Conservation (phyloP, 2,113 vertebrate species). For the Alligator sinensis region DNA sequence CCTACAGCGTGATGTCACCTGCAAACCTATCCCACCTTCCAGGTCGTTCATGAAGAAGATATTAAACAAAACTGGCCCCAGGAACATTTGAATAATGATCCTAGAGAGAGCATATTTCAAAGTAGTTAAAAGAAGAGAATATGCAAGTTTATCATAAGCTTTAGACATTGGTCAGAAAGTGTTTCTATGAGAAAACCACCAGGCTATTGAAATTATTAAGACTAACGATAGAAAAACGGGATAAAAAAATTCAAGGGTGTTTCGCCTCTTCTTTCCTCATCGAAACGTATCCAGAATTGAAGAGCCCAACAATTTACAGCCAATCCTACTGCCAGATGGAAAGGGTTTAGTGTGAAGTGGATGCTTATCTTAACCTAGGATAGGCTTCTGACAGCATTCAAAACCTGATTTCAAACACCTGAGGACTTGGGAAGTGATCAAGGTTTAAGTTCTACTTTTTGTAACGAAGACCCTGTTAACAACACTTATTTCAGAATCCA, state of each 20-base stretch:
- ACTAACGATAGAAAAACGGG: not conserved
- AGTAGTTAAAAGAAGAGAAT: not conserved
- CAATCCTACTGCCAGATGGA: not conserved
- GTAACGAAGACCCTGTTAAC: not conserved
- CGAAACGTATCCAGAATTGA: constrained; percentile 41
- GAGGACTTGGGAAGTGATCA: constrained; percentile 17
- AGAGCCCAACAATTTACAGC: constrained; percentile 37
- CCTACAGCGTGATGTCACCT: too few species aligned
- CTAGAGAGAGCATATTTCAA: constrained; percentile 12
- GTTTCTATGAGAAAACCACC: not conserved
- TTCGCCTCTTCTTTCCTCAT: constrained; percentile 40
- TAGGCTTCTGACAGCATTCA: constrained; percentile 29
- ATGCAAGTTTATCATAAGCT: constrained; percentile 30
- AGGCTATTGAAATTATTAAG: constrained; percentile 4
- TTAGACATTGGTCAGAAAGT: constrained; percentile 16
- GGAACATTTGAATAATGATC: not conserved
- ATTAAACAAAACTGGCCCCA: too few species aligned
- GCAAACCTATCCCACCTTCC: not conserved
- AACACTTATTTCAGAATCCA: not conserved
- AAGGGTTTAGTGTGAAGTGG: constrained; percentile 52
- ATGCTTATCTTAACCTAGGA: constrained; percentile 8
- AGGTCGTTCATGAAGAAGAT: constrained; percentile 42
- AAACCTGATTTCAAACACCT: constrained; percentile 57
- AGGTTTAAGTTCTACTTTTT: not conserved
- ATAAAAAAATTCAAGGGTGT: constrained; percentile 54